These are phyloP conservation scores for Yponomeuta sedellus DNA, from an alignment of 2,888 invertebrate genomes.

Conservation along the genomic window DNA sequence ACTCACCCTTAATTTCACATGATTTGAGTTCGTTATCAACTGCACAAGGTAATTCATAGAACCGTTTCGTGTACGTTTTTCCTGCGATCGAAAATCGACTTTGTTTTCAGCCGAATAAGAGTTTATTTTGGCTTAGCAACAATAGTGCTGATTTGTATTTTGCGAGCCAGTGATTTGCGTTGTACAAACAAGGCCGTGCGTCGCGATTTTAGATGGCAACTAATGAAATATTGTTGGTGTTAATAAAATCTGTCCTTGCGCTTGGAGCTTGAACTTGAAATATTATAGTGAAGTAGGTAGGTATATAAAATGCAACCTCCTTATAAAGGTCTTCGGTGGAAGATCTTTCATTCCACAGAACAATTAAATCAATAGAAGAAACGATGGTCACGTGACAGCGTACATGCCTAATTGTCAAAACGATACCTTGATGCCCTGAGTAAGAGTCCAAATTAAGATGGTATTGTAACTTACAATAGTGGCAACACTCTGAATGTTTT, in stretches of 20 bases:
- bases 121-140: neutral
- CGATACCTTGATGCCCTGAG: too few relatives aligned
- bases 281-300: neutral
- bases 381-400: too few relatives aligned
- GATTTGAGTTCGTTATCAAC: neutral
- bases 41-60: neutral
- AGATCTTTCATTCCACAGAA: too few relatives aligned
- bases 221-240: constrained; percentile 14
- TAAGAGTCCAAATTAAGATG: too few relatives aligned
- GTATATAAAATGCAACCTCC: too few relatives aligned
- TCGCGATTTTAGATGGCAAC: constrained; percentile 15
- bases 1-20: neutral
- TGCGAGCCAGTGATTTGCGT: constrained; percentile 24
- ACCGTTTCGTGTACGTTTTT: neutral
- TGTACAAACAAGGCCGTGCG: constrained; percentile 21
- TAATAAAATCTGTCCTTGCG: constrained; percentile 1
- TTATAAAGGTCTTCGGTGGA: too few relatives aligned
- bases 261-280: neutral
- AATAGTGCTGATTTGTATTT: constrained; percentile 28
- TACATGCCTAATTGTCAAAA: too few relatives aligned
- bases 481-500: too few relatives aligned
- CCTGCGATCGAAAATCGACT: neutral
- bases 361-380: too few relatives aligned
- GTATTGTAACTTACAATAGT: too few relatives aligned
- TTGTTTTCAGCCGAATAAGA: neutral